Percentiles rank a stretch among this genome's conserved stretches.
Conservation (phyloP, 1,140 invertebrate genomes). For the Cephus cinctus region DNA sequence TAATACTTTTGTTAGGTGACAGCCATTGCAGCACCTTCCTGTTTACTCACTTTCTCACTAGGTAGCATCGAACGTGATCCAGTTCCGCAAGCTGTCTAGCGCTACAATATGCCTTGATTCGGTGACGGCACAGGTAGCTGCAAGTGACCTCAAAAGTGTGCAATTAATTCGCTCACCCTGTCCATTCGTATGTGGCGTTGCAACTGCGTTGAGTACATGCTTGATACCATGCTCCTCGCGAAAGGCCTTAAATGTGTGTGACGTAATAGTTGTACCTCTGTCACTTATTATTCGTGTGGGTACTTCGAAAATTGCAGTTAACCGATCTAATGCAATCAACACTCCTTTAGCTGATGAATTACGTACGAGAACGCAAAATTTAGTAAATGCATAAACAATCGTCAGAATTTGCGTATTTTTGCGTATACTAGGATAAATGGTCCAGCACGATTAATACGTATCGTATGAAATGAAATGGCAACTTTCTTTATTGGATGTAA, state of each 20-base stretch:
- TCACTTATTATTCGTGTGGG: conserved; percentile 37
- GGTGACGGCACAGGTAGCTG: conserved; percentile 13
- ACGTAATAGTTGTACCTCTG: conserved; percentile 28
- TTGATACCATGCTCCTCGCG: conserved; percentile 23
- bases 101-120: conserved; percentile 11
- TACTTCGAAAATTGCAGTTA: conserved; percentile 26
- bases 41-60: not conserved
- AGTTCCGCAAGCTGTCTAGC: conserved; percentile 18
- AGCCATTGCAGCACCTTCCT: too few relatives aligned
- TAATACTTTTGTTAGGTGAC: too few relatives aligned
- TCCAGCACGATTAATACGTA: conserved; percentile 33
- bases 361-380: conserved; percentile 32
- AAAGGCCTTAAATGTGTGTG: conserved; percentile 20
- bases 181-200: conserved; percentile 33
- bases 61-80: conserved; percentile 15
- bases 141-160: conserved; percentile 27
- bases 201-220: conserved; percentile 31
- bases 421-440: conserved; percentile 22
- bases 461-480: conserved; percentile 25
- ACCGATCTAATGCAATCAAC: conserved; percentile 11
- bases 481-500: conserved; percentile 27
- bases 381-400: conserved; percentile 33
- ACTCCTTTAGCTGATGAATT: conserved; percentile 19
- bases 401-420: conserved; percentile 25
- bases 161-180: conserved; percentile 32